Evolutionary conservation across 1,140 invertebrate species (phyloP).

Genomic region (Ylistrum balloti): DNA sequence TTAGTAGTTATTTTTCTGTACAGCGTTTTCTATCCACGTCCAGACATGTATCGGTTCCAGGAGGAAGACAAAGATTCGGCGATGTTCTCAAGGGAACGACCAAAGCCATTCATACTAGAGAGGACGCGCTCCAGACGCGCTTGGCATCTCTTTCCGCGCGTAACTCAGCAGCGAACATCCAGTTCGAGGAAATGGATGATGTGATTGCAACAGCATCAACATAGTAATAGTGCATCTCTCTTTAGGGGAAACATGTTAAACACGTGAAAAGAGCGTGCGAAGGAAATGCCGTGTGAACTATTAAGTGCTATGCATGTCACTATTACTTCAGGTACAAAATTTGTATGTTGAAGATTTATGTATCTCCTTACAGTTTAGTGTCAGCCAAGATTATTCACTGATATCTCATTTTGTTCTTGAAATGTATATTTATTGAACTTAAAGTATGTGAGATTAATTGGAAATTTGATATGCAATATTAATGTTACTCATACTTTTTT

Average conservation of each 20-base stretch:
- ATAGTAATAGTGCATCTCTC: neutral
- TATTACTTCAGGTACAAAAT: neutral
- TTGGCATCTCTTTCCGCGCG: neutral
- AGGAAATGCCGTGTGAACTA: neutral
- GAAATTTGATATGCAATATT: too few relatives aligned
- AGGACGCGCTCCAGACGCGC: constrained; percentile 19
- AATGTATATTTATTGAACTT: too few relatives aligned
- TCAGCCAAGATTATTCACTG: too few relatives aligned
- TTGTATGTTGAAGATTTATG: too few relatives aligned
- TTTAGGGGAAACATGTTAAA: neutral
- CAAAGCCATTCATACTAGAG: neutral
- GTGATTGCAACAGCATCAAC: neutral
- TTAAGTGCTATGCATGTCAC: neutral
- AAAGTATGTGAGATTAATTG: too few relatives aligned
- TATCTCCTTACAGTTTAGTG: too few relatives aligned
- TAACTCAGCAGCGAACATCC: neutral
- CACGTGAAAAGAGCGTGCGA: neutral
- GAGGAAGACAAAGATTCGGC: neutral
- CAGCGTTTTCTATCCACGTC: neutral
- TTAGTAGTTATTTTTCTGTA: neutral
- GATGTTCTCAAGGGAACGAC: constrained; percentile 30
- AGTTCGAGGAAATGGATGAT: neutral
- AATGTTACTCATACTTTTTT: too few relatives aligned
- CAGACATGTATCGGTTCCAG: neutral
- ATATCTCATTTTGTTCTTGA: too few relatives aligned